Evolutionary conservation across 1,140 invertebrate species (phyloP).

Genomic region (Bombus cullumanus): DNA sequence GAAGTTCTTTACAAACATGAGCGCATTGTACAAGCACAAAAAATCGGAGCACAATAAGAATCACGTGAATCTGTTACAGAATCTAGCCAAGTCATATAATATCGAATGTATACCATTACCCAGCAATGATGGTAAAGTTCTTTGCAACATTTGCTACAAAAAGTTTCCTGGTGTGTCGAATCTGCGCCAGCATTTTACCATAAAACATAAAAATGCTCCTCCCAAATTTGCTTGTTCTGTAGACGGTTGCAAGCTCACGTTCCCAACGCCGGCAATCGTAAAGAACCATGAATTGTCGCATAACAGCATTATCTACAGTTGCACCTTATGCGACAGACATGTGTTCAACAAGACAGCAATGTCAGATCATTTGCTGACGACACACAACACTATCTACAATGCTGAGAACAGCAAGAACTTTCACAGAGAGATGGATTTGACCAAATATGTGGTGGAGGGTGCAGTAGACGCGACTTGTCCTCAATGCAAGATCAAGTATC

Average conservation of each 20-base stretch:
- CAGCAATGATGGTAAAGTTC: constrained; percentile 81
- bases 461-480: constrained; percentile 74
- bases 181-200: constrained; percentile 84
- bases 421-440: constrained; percentile 74
- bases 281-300: constrained; percentile 67
- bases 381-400: constrained; percentile 72
- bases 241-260: constrained; percentile 69
- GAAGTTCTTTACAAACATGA: constrained; percentile 75
- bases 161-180: constrained; percentile 83
- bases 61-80: constrained; percentile 50
- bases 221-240: constrained; percentile 46
- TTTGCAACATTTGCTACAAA: constrained; percentile 84
- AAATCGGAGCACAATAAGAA: constrained; percentile 70
- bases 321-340: constrained; percentile 75
- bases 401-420: constrained; percentile 60
- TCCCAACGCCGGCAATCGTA: constrained; percentile 54
- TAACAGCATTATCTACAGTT: constrained; percentile 75
- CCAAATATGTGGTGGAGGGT: constrained; percentile 72
- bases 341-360: constrained; percentile 73
- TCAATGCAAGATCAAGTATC: constrained; percentile 78
- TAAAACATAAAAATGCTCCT: constrained; percentile 76
- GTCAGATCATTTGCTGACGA: constrained; percentile 71
- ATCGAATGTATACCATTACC: constrained; percentile 81
- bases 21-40: constrained; percentile 77
- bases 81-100: constrained; percentile 44